These are phyloP conservation scores for Peromyscus californicus DNA, from an alignment of 2,113 vertebrate genomes.

Conservation along the genomic window DNA sequence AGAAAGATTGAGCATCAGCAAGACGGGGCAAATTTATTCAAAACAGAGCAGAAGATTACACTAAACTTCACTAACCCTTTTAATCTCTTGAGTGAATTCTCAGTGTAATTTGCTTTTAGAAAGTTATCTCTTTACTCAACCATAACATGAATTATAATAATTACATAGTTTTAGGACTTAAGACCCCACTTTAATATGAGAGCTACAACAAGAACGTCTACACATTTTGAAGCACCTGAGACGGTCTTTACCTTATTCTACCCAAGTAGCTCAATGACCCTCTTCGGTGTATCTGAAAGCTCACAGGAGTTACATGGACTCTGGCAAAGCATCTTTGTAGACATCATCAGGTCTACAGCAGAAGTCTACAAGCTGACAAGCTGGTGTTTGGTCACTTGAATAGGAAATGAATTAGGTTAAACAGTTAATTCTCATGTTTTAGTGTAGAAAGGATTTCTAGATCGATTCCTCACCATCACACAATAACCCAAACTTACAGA, in stretches of 20 bases:
- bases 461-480: not conserved
- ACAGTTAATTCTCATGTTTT: not conserved
- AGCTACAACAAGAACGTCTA: not conserved
- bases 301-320: not conserved
- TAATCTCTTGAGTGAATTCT: not conserved
- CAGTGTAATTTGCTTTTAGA: conserved; percentile 9
- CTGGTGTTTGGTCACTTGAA: not conserved
- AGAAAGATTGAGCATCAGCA: not conserved
- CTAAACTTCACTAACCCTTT: not conserved
- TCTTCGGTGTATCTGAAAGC: not conserved
- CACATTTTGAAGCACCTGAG: not conserved
- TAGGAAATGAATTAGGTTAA: not conserved
- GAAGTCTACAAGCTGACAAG: not conserved
- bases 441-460: not conserved
- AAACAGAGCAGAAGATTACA: not conserved
- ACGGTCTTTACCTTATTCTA: not conserved
- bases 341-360: not conserved
- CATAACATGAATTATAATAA: not conserved
- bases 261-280: not conserved
- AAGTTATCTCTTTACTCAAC: conserved; percentile 7
- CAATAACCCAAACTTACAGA: not conserved
- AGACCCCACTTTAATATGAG: not conserved
- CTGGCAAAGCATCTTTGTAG: not conserved
- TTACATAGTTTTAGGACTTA: not conserved
- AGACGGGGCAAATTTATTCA: not conserved